Evolutionary conservation across 2,888 invertebrate genomes (phyloP).

Genomic region (Omphaloscelis lunosa): DNA sequence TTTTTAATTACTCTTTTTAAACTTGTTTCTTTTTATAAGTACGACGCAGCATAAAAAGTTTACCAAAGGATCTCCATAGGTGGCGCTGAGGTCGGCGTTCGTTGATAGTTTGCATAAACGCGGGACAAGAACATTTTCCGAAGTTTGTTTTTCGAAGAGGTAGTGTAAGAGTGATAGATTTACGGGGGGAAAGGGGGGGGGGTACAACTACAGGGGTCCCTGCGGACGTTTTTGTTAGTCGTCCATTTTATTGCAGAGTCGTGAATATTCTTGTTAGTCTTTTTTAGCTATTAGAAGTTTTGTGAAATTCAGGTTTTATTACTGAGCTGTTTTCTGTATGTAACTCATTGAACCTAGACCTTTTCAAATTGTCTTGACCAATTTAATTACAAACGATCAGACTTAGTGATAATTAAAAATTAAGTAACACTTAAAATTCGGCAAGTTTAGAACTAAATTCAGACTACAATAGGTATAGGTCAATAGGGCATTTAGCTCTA

Average conservation of each 20-base stretch:
- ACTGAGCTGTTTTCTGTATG: not conserved
- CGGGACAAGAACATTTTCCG: constrained; percentile 39
- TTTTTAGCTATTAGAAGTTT: constrained; percentile 17
- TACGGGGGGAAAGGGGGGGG: constrained; percentile 12
- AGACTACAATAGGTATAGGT: constrained; percentile 11
- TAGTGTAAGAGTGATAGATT: constrained; percentile 53
- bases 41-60: constrained; percentile 11
- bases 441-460: not conserved
- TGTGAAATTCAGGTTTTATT: not conserved
- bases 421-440: not conserved
- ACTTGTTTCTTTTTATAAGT: not conserved
- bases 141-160: constrained; percentile 53
- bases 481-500: not conserved
- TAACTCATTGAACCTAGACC: not conserved
- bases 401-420: not conserved
- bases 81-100: constrained; percentile 47
- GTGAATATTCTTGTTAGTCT: constrained; percentile 28
- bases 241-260: constrained; percentile 29
- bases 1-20: not conserved
- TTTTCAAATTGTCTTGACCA: not conserved
- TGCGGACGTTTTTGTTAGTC: constrained; percentile 31
- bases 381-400: not conserved
- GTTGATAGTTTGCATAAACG: constrained; percentile 55
- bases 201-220: constrained; percentile 13
- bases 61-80: constrained; percentile 33